Base-by-base conservation (phyloP, 1,140 invertebrate genomes). In the Lethrus apterus region DNA sequence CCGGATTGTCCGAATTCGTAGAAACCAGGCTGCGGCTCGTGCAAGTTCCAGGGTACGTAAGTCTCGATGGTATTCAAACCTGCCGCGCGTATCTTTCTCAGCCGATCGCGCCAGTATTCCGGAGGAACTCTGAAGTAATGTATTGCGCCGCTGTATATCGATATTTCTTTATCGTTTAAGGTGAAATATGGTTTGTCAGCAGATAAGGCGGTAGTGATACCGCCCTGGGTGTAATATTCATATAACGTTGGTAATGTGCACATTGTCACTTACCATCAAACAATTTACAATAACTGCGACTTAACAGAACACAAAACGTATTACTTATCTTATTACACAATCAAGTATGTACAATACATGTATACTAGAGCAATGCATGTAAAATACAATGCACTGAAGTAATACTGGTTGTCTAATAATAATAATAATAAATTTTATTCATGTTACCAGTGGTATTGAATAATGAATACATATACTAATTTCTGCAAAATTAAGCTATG, bases 21-120 rank as follows among this genome's bases (percentile, higher is more conserved):
- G 26, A 78, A 69, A 1, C 79, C 78, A 33, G 80, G 75, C 42
- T 78, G 71, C 0, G 86, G 83, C 69, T 98, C 89, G 67, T 98
- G 94, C 34, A 81, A 72, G 56, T 86, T 91, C 93, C 93, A 98
- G 61, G 94, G 89, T 0, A 97, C 82, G 63, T 95, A 95, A 84
- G 89, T 91, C 54, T 89, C 83, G 4, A 98, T 76, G 1, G 90
- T 78, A 70, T 97, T 95, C 0, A 96, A 72, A 10, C 93, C 93
- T 41, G 84, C 86, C 9, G 82, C 80, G 64, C 81, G 75, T 51
- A 93, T 75, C 63, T 90, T 90, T 32, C 72, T 61, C 26, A 96
- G 67, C 51, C 90, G 75, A 55, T 93, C 84, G 48, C 80, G 66
- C 93, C 93, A 97, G 58, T 86, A 85, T 24, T 76, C 70, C 26